Evolutionary conservation across 2,113 vertebrate genomes (phyloP).

Genomic region (Nerophis ophidion): DNA sequence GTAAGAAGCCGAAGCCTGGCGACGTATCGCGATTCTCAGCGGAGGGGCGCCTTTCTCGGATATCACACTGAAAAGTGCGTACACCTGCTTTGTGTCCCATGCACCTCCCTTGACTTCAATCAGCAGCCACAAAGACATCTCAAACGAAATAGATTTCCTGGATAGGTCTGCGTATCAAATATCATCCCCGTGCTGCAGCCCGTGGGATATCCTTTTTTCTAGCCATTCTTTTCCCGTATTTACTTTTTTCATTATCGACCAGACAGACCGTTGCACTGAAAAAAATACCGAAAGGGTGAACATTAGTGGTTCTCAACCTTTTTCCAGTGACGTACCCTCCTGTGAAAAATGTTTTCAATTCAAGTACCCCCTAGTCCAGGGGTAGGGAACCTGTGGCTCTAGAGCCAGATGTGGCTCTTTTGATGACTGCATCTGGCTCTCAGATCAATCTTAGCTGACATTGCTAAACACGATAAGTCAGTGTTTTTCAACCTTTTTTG

Average conservation of each 20-base stretch:
- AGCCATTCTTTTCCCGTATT: background rate
- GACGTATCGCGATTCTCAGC: constrained; percentile 5
- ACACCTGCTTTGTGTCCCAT: background rate
- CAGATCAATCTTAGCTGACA: too few species aligned
- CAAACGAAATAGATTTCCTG: background rate
- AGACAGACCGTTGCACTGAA: background rate
- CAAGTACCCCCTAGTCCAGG: too few species aligned
- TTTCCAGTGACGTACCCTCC: too few species aligned
- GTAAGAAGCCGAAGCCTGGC: constrained; percentile 5
- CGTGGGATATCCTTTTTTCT: background rate
- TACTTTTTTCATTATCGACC: background rate
- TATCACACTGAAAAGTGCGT: constrained; percentile 1
- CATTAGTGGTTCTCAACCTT: too few species aligned
- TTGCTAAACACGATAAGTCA: too few species aligned
- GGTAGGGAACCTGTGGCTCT: too few species aligned
- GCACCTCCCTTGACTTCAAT: background rate
- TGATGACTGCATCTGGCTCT: too few species aligned
- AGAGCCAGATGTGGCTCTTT: too few species aligned
- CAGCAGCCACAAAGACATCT: background rate
- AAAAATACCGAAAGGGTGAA: background rate
- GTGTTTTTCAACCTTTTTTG: too few species aligned
- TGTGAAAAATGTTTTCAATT: too few species aligned
- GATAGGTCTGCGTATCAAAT: background rate
- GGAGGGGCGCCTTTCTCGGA: background rate
- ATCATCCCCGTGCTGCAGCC: background rate